Evolutionary conservation across 2,888 invertebrate genomes (phyloP).

Genomic region (Glyphotaelius pellucidus): DNA sequence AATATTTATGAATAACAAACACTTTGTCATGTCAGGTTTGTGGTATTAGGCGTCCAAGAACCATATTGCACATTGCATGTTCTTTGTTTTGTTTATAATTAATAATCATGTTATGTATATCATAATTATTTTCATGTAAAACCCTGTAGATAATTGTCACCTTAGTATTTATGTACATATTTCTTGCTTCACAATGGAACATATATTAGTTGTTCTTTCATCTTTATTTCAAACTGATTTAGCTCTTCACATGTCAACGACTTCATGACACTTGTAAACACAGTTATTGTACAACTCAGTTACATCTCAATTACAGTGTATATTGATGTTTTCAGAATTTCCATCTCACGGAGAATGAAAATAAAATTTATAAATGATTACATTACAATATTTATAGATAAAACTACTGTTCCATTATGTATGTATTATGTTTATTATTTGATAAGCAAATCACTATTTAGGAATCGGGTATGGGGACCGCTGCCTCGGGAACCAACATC

Average conservation of each 20-base stretch:
- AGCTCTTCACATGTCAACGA: background rate
- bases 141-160: background rate
- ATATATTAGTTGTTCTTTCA: background rate
- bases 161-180: background rate
- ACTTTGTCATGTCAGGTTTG: background rate
- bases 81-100: background rate
- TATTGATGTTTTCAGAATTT: background rate
- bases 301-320: background rate
- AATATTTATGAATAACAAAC: background rate
- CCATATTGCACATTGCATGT: background rate
- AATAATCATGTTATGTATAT: background rate
- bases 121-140: background rate
- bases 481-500: no score
- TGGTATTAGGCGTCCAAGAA: background rate
- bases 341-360: no score
- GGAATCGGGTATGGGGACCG: no score
- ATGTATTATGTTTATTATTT: background rate
- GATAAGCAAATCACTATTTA: background rate
- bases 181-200: background rate
- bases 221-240: constrained; percentile 1
- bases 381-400: background rate
- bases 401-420: background rate
- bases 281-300: background rate
- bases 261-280: background rate
- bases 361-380: no score